phyloP scores from a whole-genome alignment of 2,888 invertebrate genomes.

The Cerastoderma edule region DNA sequence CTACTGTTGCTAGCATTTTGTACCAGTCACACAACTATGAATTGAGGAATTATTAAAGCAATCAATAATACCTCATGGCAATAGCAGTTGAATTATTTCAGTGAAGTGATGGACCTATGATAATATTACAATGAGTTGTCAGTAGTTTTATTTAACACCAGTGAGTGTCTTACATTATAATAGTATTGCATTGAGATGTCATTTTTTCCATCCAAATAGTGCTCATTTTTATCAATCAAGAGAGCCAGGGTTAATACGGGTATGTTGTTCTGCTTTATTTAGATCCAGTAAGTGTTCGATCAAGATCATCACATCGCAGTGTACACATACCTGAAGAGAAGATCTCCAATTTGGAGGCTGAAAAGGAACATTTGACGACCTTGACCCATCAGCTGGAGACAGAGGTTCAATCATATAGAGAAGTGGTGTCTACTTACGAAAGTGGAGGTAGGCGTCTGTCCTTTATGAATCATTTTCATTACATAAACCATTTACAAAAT shows the following conservation, averaged over 20 bases:
- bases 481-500: no score
- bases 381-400: conserved; percentile 64
- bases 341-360: conserved; percentile 63
- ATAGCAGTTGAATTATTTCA: no score
- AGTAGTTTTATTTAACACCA: no score
- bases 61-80: no score
- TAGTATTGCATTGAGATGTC: no score
- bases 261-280: not conserved
- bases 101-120: no score
- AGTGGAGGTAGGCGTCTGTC: conserved; percentile 73
- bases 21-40: no score
- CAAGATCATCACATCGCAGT: conserved; percentile 49
- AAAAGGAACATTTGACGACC: conserved; percentile 62
- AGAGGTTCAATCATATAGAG: conserved; percentile 68
- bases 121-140: no score
- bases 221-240: not conserved
- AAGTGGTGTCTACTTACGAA: conserved; percentile 70
- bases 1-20: no score
- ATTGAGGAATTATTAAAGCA: no score
- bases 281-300: conserved; percentile 40
- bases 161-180: no score
- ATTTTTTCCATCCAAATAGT: not conserved
- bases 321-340: conserved; percentile 46
- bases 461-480: no score
- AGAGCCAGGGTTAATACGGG: not conserved